Evolutionary conservation across 2,888 invertebrate genomes (phyloP).

Genomic region (Agrypnus murinus): DNA sequence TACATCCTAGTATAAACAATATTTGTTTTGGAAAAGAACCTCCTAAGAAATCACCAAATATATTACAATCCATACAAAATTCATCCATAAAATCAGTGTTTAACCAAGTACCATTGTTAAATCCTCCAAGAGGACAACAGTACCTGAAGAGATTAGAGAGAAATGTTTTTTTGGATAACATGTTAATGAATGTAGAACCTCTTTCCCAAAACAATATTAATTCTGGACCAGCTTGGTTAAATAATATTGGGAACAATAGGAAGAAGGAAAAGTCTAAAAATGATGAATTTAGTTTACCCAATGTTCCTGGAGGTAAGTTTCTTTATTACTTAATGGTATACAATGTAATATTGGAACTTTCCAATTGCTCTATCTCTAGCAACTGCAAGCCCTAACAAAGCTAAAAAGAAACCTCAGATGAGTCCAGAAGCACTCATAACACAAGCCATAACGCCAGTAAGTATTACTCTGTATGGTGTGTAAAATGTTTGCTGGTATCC

Average conservation of each 20-base stretch:
- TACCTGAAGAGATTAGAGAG: conserved; percentile 65
- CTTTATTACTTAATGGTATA: background rate
- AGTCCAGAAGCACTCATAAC: conserved; percentile 42
- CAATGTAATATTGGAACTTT: background rate
- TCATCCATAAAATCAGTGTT: conserved; percentile 57
- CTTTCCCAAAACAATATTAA: conserved; percentile 51
- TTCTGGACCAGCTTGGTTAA: conserved; percentile 59
- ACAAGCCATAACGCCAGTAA: conserved; percentile 46
- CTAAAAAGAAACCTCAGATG: conserved; percentile 42
- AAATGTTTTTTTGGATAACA: conserved; percentile 57
- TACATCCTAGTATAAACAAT: conserved; percentile 68
- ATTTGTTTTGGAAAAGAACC: conserved; percentile 65
- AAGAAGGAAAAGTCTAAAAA: conserved; percentile 60
- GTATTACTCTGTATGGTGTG: conserved; percentile 3
- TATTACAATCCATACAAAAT: conserved; percentile 61
- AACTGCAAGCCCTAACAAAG: conserved; percentile 26
- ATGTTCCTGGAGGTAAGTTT: conserved; percentile 76
- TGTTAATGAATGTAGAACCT: conserved; percentile 59
- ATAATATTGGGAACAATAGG: conserved; percentile 50
- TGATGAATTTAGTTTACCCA: conserved; percentile 76
- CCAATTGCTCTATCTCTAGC: conserved; percentile 17
- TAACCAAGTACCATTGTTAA: conserved; percentile 62
- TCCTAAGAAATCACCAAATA: conserved; percentile 64
- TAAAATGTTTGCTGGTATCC: no score
- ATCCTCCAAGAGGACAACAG: conserved; percentile 61